Conservation (phyloP, 2,797 vertebrate genomes). For the Catostomus latipinnis region DNA sequence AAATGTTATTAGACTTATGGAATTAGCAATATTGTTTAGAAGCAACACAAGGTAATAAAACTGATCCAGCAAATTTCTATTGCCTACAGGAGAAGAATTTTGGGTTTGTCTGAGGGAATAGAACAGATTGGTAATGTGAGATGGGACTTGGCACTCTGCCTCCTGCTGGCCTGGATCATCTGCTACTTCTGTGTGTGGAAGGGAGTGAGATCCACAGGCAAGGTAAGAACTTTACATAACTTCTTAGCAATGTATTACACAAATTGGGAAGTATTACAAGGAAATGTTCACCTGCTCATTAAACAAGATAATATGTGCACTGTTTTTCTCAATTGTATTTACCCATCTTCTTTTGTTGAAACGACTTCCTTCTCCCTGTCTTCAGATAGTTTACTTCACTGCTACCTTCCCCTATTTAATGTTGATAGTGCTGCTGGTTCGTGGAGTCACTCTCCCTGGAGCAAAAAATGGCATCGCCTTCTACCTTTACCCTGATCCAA, state of each 20-base stretch:
- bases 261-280: neutral
- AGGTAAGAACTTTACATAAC: slow-evolving; percentile 76
- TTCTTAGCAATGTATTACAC: neutral
- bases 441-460: slow-evolving; percentile 91
- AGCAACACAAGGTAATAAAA: too few species aligned
- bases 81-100: slow-evolving; percentile 84
- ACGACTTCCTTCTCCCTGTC: neutral
- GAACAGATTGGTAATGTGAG: slow-evolving; percentile 87
- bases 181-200: slow-evolving; percentile 98
- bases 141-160: slow-evolving; percentile 91
- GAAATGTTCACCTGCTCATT: too few species aligned
- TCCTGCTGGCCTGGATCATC: slow-evolving; percentile 89
- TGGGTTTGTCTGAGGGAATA: slow-evolving; percentile 90
- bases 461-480: slow-evolving; percentile 89
- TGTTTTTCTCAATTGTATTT: too few species aligned
- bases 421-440: slow-evolving; percentile 89
- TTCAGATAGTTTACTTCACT: slow-evolving; percentile 91
- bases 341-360: too few species aligned
- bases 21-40: too few species aligned
- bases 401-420: slow-evolving; percentile 95
- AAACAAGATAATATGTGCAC: too few species aligned
- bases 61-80: neutral
- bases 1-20: too few species aligned
- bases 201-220: slow-evolving; percentile 93
- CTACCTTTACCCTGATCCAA: slow-evolving; percentile 94